phyloP scores from a whole-genome alignment of 2,797 vertebrate genomes.

The Sus cebifrons region DNA sequence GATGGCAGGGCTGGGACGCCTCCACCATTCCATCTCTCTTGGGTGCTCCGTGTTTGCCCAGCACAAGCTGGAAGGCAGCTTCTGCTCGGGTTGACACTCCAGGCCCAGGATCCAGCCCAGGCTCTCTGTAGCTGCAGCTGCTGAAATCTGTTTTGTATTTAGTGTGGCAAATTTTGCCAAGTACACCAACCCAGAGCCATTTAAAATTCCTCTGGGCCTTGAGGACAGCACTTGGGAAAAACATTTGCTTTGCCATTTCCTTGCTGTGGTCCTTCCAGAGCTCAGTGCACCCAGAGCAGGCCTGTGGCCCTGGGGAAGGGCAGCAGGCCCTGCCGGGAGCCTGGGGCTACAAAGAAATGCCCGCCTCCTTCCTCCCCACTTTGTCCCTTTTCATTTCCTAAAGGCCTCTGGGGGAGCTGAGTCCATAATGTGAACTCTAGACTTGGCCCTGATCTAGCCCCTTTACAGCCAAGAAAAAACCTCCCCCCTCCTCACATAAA shows the following conservation, averaged over 20 bases:
- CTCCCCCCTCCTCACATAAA: constrained; percentile 75
- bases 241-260: constrained; percentile 84
- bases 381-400: not conserved
- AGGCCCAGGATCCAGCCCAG: constrained; percentile 73
- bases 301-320: constrained; percentile 50
- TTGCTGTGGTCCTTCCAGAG: constrained; percentile 81
- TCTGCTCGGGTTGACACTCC: not conserved
- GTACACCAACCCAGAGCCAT: constrained; percentile 86
- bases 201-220: constrained; percentile 87
- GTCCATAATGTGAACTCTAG: constrained; percentile 55
- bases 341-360: not conserved
- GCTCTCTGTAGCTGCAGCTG: constrained; percentile 77
- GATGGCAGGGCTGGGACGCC: not conserved
- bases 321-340: constrained; percentile 27
- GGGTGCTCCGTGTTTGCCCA: constrained; percentile 38
- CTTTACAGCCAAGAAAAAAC: constrained; percentile 50
- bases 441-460: constrained; percentile 60
- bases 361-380: too few species aligned
- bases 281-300: constrained; percentile 67
- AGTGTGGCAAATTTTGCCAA: constrained; percentile 89
- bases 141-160: constrained; percentile 89
- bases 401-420: constrained; percentile 53
- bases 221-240: constrained; percentile 86
- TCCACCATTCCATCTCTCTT: accelerated
- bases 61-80: constrained; percentile 12